Conservation (phyloP, 2,888 invertebrate species). For the Amiota mariae region DNA sequence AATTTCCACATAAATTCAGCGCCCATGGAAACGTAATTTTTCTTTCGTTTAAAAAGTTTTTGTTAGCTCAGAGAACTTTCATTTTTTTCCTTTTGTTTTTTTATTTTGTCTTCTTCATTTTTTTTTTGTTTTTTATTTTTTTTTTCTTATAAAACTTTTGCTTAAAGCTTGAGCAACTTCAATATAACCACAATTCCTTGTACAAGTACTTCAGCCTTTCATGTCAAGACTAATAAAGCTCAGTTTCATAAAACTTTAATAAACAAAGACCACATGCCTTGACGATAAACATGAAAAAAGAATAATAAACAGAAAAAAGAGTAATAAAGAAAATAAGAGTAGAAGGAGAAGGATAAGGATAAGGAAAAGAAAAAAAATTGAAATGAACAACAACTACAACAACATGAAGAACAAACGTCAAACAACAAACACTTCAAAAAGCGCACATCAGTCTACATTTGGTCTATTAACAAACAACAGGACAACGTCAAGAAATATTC, state of each 20-base stretch:
- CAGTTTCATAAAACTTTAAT: conserved; percentile 11
- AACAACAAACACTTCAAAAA: conserved; percentile 7
- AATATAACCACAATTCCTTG: no score
- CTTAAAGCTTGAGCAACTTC: no score
- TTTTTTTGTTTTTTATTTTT: no score
- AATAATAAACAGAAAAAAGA: conserved; percentile 31
- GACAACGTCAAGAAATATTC: neutral
- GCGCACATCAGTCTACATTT: neutral
- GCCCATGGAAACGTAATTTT: no score
- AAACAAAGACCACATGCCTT: conserved; percentile 34
- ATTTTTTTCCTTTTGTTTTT: no score
- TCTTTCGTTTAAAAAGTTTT: no score
- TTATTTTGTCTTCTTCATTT: no score
- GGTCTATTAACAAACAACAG: conserved; percentile 2
- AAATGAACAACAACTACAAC: neutral
- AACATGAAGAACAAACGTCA: conserved; percentile 3
- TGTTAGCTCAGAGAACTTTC: no score
- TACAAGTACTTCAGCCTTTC: no score
- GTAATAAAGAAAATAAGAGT: neutral
- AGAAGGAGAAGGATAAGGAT: neutral
- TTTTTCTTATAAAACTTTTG: no score
- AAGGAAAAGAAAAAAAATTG: neutral
- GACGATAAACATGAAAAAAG: conserved; percentile 32
- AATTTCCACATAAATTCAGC: no score
- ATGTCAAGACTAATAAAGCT: neutral